Evolutionary conservation across 2,797 vertebrate species (phyloP).

Genomic region (Sebastes dallii): DNA sequence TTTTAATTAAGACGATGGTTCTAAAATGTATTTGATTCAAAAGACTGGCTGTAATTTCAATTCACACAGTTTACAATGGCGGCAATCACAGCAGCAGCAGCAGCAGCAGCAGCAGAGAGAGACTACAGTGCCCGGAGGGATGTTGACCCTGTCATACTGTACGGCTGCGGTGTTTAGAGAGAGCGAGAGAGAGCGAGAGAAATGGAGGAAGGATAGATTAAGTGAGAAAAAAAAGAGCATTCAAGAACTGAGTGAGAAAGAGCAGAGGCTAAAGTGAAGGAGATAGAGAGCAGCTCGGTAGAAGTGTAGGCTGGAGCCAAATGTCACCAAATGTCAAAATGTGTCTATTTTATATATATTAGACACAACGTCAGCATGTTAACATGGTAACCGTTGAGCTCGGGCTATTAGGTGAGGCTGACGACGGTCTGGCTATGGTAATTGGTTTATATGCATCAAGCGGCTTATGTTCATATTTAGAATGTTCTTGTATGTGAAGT

Average conservation of each 20-base stretch:
- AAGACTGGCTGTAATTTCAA: constrained; percentile 27
- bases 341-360: background rate
- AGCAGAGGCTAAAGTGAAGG: constrained; percentile 28
- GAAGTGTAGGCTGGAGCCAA: constrained; percentile 20
- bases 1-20: constrained; percentile 39
- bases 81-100: constrained; percentile 24
- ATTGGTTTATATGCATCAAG: background rate
- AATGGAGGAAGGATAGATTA: constrained; percentile 27
- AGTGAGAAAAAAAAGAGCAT: background rate
- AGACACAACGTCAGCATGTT: background rate
- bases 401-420: background rate
- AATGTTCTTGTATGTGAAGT: background rate
- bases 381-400: background rate
- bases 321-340: constrained; percentile 32
- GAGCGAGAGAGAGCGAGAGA: background rate
- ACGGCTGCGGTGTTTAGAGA: constrained; percentile 19
- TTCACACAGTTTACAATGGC: constrained; percentile 10
- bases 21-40: constrained; percentile 15
- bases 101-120: background rate
- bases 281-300: constrained; percentile 1
- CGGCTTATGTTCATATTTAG: background rate
- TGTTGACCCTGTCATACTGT: constrained; percentile 44
- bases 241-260: constrained; percentile 18
- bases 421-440: background rate
- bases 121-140: constrained; percentile 22